Conservation (phyloP, 1,140 invertebrate genomes). For the Solenopsis fugax region DNA sequence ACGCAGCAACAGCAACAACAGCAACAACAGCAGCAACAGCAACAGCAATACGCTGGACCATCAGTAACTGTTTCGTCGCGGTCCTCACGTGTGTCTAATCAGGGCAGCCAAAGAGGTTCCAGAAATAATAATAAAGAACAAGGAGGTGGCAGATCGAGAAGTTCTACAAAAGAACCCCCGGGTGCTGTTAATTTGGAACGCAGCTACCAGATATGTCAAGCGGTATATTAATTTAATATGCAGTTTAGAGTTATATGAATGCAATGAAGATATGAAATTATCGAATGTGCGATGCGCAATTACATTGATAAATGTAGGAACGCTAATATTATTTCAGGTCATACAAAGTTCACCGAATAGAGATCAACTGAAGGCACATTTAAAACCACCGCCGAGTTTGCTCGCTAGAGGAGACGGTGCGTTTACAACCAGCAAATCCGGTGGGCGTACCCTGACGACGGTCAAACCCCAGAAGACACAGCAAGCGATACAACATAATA, state of each 20-base stretch:
- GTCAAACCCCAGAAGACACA: slow-evolving; percentile 85
- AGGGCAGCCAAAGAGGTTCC: slow-evolving; percentile 84
- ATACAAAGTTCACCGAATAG: slow-evolving; percentile 97
- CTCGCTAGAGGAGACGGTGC: slow-evolving; percentile 86
- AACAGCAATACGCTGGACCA: slow-evolving; percentile 76
- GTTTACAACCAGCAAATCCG: slow-evolving; percentile 83
- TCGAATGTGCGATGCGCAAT: background rate
- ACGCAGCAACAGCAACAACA: slow-evolving; percentile 77
- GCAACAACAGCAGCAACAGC: slow-evolving; percentile 70
- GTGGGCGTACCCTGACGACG: slow-evolving; percentile 83
- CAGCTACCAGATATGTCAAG: slow-evolving; percentile 98
- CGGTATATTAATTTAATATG: slow-evolving; percentile 87
- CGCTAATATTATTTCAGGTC: slow-evolving; percentile 78
- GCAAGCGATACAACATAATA: slow-evolving; percentile 78
- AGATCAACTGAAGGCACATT: slow-evolving; percentile 94
- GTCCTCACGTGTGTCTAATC: slow-evolving; percentile 85
- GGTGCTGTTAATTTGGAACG: slow-evolving; percentile 96
- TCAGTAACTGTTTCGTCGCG: slow-evolving; percentile 86
- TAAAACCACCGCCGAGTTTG: slow-evolving; percentile 93
- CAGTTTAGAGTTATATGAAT: slow-evolving; percentile 4
- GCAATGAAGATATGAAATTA: slow-evolving; percentile 37
- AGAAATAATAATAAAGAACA: slow-evolving; percentile 84
- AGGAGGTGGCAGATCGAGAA: slow-evolving; percentile 85
- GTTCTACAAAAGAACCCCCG: slow-evolving; percentile 91
- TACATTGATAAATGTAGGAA: slow-evolving; percentile 39